Conservation (phyloP, 2,113 vertebrate species). For the Ageneiosus marmoratus region DNA sequence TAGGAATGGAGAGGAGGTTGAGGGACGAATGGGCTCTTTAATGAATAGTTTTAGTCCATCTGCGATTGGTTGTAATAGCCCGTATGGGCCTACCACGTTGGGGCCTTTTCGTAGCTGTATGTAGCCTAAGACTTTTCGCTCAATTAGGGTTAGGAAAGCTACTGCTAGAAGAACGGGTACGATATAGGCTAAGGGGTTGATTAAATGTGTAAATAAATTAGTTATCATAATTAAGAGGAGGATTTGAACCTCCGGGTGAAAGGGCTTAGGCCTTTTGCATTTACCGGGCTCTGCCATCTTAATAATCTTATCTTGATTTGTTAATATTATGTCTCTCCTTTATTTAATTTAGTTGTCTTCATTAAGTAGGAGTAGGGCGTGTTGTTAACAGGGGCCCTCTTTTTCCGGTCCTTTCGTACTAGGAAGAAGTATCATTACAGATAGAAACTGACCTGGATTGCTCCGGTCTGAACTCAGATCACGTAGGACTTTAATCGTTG, state of each 20-base stretch:
- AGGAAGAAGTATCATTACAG: slow-evolving; percentile 47
- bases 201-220: neutral
- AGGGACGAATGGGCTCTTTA: neutral
- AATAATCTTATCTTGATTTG: slow-evolving; percentile 33
- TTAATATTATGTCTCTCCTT: neutral
- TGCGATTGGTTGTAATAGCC: slow-evolving; percentile 1
- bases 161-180: neutral
- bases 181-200: neutral
- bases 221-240: slow-evolving; percentile 25
- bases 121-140: slow-evolving; percentile 1
- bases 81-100: neutral
- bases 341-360: slow-evolving; percentile 14
- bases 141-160: slow-evolving; percentile 3
- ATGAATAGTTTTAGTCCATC: slow-evolving; percentile 2
- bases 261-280: slow-evolving; percentile 59
- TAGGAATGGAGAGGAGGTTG: neutral
- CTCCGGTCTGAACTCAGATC: slow-evolving; percentile 67
- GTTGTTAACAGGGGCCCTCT: slow-evolving; percentile 3
- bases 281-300: slow-evolving; percentile 57
- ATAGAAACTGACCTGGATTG: slow-evolving; percentile 66
- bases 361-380: slow-evolving; percentile 2
- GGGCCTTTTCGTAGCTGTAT: slow-evolving; percentile 25
- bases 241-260: slow-evolving; percentile 54
- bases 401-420: slow-evolving; percentile 62
- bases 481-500: slow-evolving; percentile 67